Evolutionary conservation across 1,140 invertebrate genomes (phyloP), one percentile per base, ranked within the genome.

Genomic region (Zaprionus davidi): DNA sequence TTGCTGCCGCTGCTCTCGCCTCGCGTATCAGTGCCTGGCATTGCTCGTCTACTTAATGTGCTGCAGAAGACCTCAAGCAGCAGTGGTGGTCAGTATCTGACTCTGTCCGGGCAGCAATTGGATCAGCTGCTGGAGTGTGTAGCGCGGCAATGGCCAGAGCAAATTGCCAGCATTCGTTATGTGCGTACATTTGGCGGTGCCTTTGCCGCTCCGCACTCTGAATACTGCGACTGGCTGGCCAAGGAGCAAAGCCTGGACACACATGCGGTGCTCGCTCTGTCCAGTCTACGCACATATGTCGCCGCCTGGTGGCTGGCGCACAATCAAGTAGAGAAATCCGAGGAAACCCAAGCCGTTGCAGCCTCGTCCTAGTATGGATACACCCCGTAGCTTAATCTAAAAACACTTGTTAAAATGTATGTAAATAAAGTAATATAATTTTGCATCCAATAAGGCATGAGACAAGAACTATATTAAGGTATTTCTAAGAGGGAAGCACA

Each of bases 31-130:
- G 58, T 78, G 20, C 62, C 71, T 2, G 73, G 77, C 3, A 66
- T 93, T 44, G 84, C 81, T 0, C 81, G 83, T 15, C 75, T 90
- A 20, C 55, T 93, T 7, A 93, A 93, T 69, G 78, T 93, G 38
- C 46, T 93, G 5, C 73, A 87, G 49, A 92, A 92, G 55, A 92
- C 77, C 0, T 57, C 79, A 9, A 9, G 1, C 12, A 34, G 58
- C 5, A 65, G 31, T 24, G 26, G 60, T 53, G 71, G 66, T 2
- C 75, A 86, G 36, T 77, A 91, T 66, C 7, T 65, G 1, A 71
- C 78, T 0, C 12, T 91, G 26, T 51, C 82, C 13, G 53, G 62
- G 0, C 55, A 57, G 3, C 80, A 91, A 46, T 26, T 92, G 49
- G 71, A 86, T 28, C 58, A 70, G 12, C 46, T 92, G n/a, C 66